phyloP scores from a whole-genome alignment of 2,797 vertebrate genomes.

The Diplodus sargus region DNA sequence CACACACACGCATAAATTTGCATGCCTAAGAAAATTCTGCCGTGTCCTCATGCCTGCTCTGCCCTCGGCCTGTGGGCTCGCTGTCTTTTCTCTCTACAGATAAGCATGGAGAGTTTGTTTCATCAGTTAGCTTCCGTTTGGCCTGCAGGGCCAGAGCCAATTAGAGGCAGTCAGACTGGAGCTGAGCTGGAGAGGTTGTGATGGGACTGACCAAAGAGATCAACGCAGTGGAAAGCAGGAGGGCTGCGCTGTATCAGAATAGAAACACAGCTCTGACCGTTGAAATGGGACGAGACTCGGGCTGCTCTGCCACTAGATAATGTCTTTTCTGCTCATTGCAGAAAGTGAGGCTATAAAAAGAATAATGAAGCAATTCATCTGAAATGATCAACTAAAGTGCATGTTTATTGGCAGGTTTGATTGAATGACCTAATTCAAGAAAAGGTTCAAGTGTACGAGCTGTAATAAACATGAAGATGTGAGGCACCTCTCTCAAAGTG shows the following conservation, averaged over 20 bases:
- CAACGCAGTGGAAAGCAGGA: constrained; percentile 45
- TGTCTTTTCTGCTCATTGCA: constrained; percentile 30
- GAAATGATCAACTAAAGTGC: not conserved
- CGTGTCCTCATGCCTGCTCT: constrained; percentile 10
- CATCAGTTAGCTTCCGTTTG: constrained; percentile 56
- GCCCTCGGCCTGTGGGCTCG: constrained; percentile 11
- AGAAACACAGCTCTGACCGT: constrained; percentile 23
- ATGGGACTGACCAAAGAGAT: constrained; percentile 71
- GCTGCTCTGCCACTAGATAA: constrained; percentile 6
- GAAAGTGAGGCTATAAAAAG: constrained; percentile 18
- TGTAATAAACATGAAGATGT: constrained; percentile 8
- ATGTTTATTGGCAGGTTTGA: not conserved
- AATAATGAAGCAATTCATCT: constrained; percentile 19
- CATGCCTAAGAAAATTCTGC: constrained; percentile 7
- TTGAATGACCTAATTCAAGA: not conserved
- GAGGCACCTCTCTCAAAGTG: not conserved
- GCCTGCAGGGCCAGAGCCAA: constrained; percentile 70
- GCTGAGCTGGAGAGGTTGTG: constrained; percentile 63
- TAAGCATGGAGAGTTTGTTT: constrained; percentile 51
- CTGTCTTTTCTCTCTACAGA: constrained; percentile 29
- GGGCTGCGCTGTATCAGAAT: constrained; percentile 39
- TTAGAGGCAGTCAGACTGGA: constrained; percentile 72
- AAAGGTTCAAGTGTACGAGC: constrained; percentile 12
- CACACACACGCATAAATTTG: not conserved
- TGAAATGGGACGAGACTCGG: constrained; percentile 28